Conservation (phyloP, 1,140 invertebrate species). For the Diprion similis region DNA sequence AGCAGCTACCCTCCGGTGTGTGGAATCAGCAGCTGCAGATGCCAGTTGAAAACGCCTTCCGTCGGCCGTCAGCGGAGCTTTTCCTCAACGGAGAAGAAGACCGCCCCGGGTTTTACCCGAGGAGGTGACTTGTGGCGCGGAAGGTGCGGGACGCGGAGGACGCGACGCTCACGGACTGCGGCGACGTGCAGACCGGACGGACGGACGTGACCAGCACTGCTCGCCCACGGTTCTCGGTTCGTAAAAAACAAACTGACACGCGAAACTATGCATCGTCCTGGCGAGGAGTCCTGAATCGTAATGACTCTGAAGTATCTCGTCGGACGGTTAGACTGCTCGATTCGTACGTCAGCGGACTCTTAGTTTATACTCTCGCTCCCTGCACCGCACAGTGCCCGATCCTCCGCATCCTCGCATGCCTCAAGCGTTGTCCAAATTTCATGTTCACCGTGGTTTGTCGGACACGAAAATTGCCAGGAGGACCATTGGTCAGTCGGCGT, state of each 20-base stretch:
- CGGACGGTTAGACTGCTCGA: too few species aligned
- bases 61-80: neutral
- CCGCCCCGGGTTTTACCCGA: neutral
- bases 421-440: too few species aligned
- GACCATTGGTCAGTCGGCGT: too few species aligned
- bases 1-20: too few species aligned
- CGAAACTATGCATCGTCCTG: conserved; percentile 43
- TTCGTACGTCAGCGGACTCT: too few species aligned
- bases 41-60: neutral
- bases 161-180: conserved; percentile 36
- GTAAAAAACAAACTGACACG: conserved; percentile 32
- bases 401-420: too few species aligned
- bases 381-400: too few species aligned
- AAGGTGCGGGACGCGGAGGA: conserved; percentile 34
- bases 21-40: too few species aligned
- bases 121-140: conserved; percentile 29
- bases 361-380: too few species aligned
- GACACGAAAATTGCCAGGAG: too few species aligned
- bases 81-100: neutral
- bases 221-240: conserved; percentile 6
- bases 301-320: conserved; percentile 21
- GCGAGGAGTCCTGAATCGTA: conserved; percentile 42
- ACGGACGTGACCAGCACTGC: conserved; percentile 1
- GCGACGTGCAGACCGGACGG: conserved; percentile 27
- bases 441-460: too few species aligned